Base-by-base conservation (phyloP, 2,888 invertebrate species). In the Linnaemya tessellans region DNA sequence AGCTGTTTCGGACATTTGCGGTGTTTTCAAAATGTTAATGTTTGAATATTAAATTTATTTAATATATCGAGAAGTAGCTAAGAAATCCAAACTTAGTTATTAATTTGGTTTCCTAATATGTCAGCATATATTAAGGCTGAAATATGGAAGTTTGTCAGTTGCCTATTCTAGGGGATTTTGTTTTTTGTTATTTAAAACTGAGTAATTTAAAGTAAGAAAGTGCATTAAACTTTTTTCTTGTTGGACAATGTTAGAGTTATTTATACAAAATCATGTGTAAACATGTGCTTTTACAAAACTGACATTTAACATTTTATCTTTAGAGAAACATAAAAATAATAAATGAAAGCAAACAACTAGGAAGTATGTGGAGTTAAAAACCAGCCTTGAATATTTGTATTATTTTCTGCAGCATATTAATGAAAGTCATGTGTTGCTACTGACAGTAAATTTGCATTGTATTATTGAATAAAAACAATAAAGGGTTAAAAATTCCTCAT, bases 291-390 rank as follows among this genome's bases (percentile, higher is more conserved):
- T 30, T 18, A 41, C 7, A 49, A 51, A 64, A 58, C 15, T 58
- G 67, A 67, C 77, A 67, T 56, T 56, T 58, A 56, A 46, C 30
- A 30, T 65, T 56, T 77, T 77, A 67, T 77, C 77, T 77, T 67
- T 56, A n/a, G 67, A 65, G 3, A 58, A 58, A 68, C 67, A 78
- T 60, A 25, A 46, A 67, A 25, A 49, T 68, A 49, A 46, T 35
- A 22, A 58, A 67, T 77, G 46, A 58, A 49, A 15, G 46, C 22
- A 46, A 56, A 77, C 20, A 58, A 38, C 4, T 67, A 49, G 38
- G 58, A 56, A 9, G 3, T n/a, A n/a, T n/a, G n/a, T 22, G 10
- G 7, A 54, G 11, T 62, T 56, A 11, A 43, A 30, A 38, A 49
- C n/a, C 22, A 54, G 9, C n/a, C 13, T 20, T 56, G 3, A 30